Evolutionary conservation across 2,113 vertebrate species (phyloP).

Genomic region (Ahaetulla prasina): DNA sequence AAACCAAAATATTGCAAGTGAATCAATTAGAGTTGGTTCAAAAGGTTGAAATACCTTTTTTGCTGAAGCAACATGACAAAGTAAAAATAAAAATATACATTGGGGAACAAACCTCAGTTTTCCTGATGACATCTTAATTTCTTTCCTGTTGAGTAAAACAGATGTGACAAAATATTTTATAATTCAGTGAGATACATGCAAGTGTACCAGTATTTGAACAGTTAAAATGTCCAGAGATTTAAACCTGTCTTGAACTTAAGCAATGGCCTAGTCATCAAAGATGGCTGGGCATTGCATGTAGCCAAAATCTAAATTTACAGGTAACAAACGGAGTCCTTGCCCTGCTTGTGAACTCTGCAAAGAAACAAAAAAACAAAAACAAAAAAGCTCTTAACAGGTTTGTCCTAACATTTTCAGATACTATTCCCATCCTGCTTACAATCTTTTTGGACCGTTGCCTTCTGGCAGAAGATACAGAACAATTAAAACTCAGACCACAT

Average conservation of each 20-base stretch:
- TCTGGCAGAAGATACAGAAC: too few species aligned
- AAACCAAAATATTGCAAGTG: background rate
- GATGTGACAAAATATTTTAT: background rate
- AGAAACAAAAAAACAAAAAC: background rate
- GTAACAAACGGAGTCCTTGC: background rate
- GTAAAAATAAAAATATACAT: background rate
- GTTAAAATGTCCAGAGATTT: background rate
- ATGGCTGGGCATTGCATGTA: background rate
- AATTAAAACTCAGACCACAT: too few species aligned
- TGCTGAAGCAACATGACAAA: background rate
- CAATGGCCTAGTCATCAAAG: background rate
- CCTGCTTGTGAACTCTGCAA: background rate
- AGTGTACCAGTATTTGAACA: background rate
- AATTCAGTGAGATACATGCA: background rate
- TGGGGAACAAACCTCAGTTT: background rate
- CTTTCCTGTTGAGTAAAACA: background rate
- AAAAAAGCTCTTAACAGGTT: background rate
- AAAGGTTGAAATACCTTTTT: background rate
- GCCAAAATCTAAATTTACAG: background rate
- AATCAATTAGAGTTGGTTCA: slow-evolving; percentile 13
- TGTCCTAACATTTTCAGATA: too few species aligned
- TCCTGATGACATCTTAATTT: background rate
- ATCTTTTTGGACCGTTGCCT: too few species aligned
- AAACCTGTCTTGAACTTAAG: background rate
- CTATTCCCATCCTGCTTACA: too few species aligned